Percentiles rank a stretch among this genome's conserved stretches.
Evolutionary conservation across 92 coral and sea anemone genomes (phyloP).

Genomic region (Porites rus): DNA sequence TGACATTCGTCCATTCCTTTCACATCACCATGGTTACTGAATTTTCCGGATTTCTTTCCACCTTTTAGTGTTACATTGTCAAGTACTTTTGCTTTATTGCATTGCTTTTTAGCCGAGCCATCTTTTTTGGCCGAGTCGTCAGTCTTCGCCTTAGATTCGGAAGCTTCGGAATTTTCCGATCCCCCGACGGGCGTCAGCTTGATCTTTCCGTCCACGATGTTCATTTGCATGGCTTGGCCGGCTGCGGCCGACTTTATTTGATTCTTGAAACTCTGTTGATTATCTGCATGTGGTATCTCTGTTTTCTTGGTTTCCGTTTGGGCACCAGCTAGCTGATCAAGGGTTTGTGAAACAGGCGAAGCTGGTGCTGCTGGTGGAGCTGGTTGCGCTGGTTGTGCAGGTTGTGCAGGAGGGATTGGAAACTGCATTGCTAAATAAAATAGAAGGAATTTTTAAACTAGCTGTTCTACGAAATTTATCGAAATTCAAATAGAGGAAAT

Average conservation of each 20-base stretch:
- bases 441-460: neutral
- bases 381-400: conserved; percentile 37
- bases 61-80: conserved; percentile 94
- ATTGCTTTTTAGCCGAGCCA: conserved; percentile 53
- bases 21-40: conserved; percentile 91
- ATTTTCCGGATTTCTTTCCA: conserved; percentile 95
- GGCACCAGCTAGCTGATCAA: conserved; percentile 3
- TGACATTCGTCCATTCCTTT: conserved; percentile 89
- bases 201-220: conserved; percentile 89
- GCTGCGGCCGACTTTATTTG: conserved; percentile 89
- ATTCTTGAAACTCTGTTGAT: conserved; percentile 45
- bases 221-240: conserved; percentile 95
- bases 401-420: conserved; percentile 19
- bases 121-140: conserved; percentile 43
- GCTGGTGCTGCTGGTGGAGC: conserved; percentile 15
- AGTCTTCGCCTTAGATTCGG: conserved; percentile 43
- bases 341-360: conserved; percentile 12
- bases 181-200: conserved; percentile 80
- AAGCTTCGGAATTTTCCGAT: conserved; percentile 20
- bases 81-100: conserved; percentile 76
- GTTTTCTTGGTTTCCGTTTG: conserved; percentile 54
- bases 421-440: conserved; percentile 23
- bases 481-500: too few relatives aligned
- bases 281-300: conserved; percentile 22
- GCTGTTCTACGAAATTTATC: too few relatives aligned